These are phyloP conservation scores for Haliclona indistincta DNA, from an alignment of 37 sponge, comb jelly and placozoan genomes.

Conservation along the genomic window DNA sequence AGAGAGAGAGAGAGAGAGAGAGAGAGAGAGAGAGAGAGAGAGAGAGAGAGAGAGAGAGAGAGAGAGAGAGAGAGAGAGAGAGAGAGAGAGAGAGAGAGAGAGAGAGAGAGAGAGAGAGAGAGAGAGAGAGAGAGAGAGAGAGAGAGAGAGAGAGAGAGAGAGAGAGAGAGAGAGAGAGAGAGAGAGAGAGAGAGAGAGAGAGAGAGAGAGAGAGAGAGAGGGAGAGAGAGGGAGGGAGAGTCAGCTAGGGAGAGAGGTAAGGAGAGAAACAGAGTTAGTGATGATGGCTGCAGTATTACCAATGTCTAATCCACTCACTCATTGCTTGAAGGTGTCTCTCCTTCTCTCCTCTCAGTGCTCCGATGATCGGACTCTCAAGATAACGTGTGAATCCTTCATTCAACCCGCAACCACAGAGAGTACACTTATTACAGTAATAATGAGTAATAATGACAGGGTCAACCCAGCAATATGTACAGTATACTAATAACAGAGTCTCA, in stretches of 20 bases:
- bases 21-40: constrained; percentile 34
- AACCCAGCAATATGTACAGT: neutral
- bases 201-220: constrained; percentile 18
- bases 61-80: constrained; percentile 26
- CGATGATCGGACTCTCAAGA: constrained; percentile 86
- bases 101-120: constrained; percentile 24
- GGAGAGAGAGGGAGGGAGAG: neutral
- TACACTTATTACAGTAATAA: too few relatives aligned
- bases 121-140: constrained; percentile 26
- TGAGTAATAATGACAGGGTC: too few relatives aligned
- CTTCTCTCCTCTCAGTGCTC: constrained; percentile 54
- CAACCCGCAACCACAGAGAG: constrained; percentile 65
- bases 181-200: constrained; percentile 21
- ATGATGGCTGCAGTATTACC: too few relatives aligned
- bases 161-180: constrained; percentile 23
- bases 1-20: constrained; percentile 46
- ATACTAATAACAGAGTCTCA: neutral
- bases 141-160: constrained; percentile 26
- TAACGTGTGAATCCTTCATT: constrained; percentile 95
- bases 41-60: constrained; percentile 30
- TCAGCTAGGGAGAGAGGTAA: neutral
- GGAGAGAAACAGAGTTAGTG: neutral
- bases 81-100: constrained; percentile 20
- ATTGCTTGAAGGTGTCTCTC: constrained; percentile 63
- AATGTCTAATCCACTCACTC: too few relatives aligned